Conservation (phyloP, 2,797 vertebrate genomes). For the Oreochromis grahami region DNA sequence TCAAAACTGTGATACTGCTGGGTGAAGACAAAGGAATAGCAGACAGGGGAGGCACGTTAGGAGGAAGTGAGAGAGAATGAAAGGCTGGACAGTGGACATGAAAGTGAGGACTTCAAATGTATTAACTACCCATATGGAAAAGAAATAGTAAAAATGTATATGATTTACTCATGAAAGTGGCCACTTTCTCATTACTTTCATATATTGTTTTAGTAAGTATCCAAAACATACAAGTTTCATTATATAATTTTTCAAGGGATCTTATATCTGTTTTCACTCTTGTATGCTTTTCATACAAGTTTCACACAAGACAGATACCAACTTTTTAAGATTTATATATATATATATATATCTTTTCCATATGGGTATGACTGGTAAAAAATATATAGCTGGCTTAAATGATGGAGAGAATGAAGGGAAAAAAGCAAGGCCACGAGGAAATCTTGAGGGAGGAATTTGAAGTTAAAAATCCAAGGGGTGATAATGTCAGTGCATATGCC, state of each 20-base stretch:
- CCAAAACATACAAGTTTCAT: too few species aligned
- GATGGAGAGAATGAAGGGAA: fast-evolving
- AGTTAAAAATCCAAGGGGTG: neutral
- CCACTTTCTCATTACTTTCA: too few species aligned
- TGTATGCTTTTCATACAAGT: too few species aligned
- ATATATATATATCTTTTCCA: too few species aligned
- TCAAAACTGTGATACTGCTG: neutral
- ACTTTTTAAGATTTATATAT: too few species aligned
- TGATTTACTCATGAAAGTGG: too few species aligned
- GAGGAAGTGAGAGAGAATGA: neutral
- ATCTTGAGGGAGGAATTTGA: neutral
- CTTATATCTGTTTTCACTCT: too few species aligned
- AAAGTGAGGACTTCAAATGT: neutral
- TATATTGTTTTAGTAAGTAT: too few species aligned
- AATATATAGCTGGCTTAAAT: neutral
- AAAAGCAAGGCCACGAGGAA: neutral
- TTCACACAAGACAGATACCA: too few species aligned
- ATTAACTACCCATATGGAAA: neutral
- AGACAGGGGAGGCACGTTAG: neutral
- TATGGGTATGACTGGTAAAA: neutral
- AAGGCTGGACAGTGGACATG: neutral
- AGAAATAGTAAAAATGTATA: too few species aligned
- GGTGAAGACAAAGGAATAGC: neutral
- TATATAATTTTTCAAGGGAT: too few species aligned
- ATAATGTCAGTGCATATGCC: neutral